A percentile compares a stretch with the other conserved stretches of the same genome.
Conservation (phyloP, 1,140 invertebrate species). For the Lepeophtheirus salmonis region DNA sequence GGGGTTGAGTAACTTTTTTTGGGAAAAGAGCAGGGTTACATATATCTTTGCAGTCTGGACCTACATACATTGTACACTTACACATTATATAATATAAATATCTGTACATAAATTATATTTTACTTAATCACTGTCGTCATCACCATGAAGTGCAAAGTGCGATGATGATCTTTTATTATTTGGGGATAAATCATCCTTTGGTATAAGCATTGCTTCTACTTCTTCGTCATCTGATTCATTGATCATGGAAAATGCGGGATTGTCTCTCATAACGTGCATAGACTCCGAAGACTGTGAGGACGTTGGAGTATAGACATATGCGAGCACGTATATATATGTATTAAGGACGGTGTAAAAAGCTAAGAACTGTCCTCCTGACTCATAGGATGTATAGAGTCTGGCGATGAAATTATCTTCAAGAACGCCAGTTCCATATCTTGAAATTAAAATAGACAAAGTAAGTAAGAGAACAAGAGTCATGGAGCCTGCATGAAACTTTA, state of each 20-base stretch:
- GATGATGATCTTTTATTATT: neutral
- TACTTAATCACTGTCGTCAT: neutral
- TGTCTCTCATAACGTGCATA: constrained; percentile 69
- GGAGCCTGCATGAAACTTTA: constrained; percentile 7
- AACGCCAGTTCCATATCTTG: constrained; percentile 55
- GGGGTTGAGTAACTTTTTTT: too few species aligned
- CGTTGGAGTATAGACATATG: constrained; percentile 78
- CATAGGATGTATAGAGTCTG: constrained; percentile 32
- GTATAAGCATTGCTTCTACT: constrained; percentile 43
- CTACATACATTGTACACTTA: too few species aligned
- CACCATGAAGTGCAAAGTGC: neutral
- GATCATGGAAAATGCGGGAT: constrained; percentile 91
- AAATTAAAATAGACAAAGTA: constrained; percentile 6
- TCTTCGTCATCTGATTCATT: constrained; percentile 95
- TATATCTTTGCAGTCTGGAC: too few species aligned
- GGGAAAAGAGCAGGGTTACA: too few species aligned
- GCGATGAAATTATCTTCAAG: constrained; percentile 84
- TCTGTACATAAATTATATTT: too few species aligned
- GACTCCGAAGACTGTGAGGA: constrained; percentile 46
- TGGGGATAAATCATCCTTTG: neutral
- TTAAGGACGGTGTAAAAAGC: constrained; percentile 84
- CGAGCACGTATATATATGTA: constrained; percentile 80
- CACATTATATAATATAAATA: too few species aligned
- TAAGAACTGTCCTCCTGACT: constrained; percentile 76
- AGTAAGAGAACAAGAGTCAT: neutral